Evolutionary conservation across 2,797 vertebrate genomes (phyloP), one percentile per base, ranked within the genome.

Genomic region (Holocentrus rufus): DNA sequence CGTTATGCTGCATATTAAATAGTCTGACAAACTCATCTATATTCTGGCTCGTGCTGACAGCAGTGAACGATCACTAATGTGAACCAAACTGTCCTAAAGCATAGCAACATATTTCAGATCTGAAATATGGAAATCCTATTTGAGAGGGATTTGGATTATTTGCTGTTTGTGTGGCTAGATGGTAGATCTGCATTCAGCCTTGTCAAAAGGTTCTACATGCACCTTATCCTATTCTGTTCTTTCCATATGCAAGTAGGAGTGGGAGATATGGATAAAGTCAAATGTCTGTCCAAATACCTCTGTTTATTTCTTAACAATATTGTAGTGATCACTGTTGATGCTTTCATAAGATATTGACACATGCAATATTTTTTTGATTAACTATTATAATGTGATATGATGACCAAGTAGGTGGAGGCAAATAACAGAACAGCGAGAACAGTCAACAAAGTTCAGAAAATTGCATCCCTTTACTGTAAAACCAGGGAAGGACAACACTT

Each of bases 181-280:
- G 31, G 5, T 58, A 14, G 61, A 72, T 78, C 72, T 81, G 71
- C 34, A 44, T 77, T 72, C 54, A 74, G 27, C 81, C 27, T 44
- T 56, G 42, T 60, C 55, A 57, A 9, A 2, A 7, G 65, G 20
- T 7, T 76, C 15, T 15, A 46, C 22, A 5, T 11, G 15, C 25
- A 50, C 13, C 17, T 4, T 9, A 65, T 72, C 70, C 10, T 27
- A 56, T 18, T 47, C 27, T 55, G 22, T 36, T 50, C 18, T 53
- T 18, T 65, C 52, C 18, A 62, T 15, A 25, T 22, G 10, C 7
- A 44, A 44, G 14, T 44, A 15, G 25, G 2, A 27, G 2, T 27
- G 25, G 25, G 25, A 27, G 25, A 27, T 27, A 27, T 27, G 25
- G 25, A 27, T 4, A 27, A 27, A 27, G 25, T 27, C 25, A 27